Evolutionary conservation across 2,888 invertebrate species (phyloP).

Genomic region (Torymus texanus): DNA sequence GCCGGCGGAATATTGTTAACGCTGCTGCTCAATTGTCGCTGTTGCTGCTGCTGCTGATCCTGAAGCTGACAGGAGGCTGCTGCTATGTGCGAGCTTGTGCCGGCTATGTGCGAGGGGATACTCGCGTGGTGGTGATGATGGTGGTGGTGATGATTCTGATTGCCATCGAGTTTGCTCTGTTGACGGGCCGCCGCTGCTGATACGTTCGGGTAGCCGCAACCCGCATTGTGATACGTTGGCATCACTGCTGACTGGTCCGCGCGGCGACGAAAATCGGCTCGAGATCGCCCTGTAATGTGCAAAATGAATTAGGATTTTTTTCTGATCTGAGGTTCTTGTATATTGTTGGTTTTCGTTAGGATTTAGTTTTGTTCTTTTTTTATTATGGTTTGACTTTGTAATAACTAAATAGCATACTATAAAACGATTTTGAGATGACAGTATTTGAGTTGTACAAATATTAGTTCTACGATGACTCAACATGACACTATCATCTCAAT

Average conservation of each 20-base stretch:
- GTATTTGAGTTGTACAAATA: too few species aligned
- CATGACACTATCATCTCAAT: too few species aligned
- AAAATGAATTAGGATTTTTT: neutral
- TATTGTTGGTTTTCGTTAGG: too few species aligned
- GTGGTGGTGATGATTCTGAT: conserved; percentile 68
- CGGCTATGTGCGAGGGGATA: conserved; percentile 49
- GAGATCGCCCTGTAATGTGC: neutral
- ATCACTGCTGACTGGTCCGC: conserved; percentile 63
- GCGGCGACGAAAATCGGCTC: conserved; percentile 53
- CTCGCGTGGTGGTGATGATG: conserved; percentile 56
- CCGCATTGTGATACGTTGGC: conserved; percentile 75
- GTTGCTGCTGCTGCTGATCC: conserved; percentile 19
- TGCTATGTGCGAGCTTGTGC: conserved; percentile 42
- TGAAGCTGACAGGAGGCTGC: conserved; percentile 25
- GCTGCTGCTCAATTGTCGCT: neutral
- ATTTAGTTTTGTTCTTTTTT: too few species aligned
- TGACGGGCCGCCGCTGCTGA: conserved; percentile 69
- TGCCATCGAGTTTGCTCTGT: conserved; percentile 72
- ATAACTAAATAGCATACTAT: too few species aligned
- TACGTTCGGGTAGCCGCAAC: conserved; percentile 73
- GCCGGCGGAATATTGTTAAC: conserved; percentile 5
- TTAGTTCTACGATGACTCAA: too few species aligned
- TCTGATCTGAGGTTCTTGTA: too few species aligned
- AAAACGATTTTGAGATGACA: too few species aligned
- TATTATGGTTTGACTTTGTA: too few species aligned